Conservation (phyloP, 2,113 vertebrate species). For the Psilopsiagon aurifrons region DNA sequence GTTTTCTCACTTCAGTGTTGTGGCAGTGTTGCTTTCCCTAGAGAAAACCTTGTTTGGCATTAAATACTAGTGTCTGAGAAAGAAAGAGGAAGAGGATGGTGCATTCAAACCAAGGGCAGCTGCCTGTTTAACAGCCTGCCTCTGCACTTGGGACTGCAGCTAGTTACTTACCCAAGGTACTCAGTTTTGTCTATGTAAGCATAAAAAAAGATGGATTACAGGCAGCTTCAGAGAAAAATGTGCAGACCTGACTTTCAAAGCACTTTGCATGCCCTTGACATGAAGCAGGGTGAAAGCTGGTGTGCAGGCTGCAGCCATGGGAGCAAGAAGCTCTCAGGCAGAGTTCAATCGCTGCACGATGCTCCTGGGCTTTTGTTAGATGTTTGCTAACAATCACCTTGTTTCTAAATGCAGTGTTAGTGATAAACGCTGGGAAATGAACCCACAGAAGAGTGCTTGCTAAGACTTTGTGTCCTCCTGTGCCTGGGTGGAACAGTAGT, state of each 20-base stretch:
- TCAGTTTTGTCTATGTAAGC: not conserved
- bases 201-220: not conserved
- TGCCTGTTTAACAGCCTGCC: not conserved
- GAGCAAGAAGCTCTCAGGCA: not conserved
- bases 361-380: constrained; percentile 9
- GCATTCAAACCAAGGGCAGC: not conserved
- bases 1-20: not conserved
- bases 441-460: not conserved
- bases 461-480: not conserved
- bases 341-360: not conserved
- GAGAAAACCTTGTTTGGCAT: constrained; percentile 4
- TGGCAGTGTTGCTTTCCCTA: not conserved
- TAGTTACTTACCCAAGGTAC: not conserved
- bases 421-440: constrained; percentile 1
- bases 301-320: not conserved
- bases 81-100: not conserved
- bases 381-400: not conserved
- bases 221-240: not conserved
- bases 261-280: not conserved
- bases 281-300: not conserved
- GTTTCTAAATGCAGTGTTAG: not conserved
- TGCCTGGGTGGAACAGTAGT: not conserved
- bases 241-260: constrained; percentile 9
- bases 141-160: not conserved
- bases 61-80: not conserved